Base-by-base conservation (phyloP, 1,140 invertebrate genomes). In the Scaptomyza graminum region DNA sequence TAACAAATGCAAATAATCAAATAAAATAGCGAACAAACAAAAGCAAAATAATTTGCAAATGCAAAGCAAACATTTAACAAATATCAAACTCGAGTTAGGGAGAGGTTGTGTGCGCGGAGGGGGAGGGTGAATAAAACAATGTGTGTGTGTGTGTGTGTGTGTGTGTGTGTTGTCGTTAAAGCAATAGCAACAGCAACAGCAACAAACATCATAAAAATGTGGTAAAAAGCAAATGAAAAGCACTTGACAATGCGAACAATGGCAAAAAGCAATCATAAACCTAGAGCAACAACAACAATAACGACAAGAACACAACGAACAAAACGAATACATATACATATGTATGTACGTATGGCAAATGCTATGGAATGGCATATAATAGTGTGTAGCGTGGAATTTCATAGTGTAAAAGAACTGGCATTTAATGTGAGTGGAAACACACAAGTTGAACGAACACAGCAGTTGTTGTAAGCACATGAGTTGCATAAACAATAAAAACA, bases 241-340 rank as follows among this genome's bases (percentile, higher is more conserved):
- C 64, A 73, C 56, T 73, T 73, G 64, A 73, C 63, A 72, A 47
- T 46, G 63, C 69, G 55, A 61, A 73, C 63, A 73, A 72, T 72
- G 52, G 9, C 63, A 67, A 66, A 61, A 52, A 47, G 47, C 22
- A 55, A 61, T 65, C 44, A 71, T 65, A 61, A 73, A 55, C 34
- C 34, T 41, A 47, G 8, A 52, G 25, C 2, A 51, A 43, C 15
- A 44, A 52, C 31, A 62, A 28, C n/a, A 68, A 46, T 25, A 59
- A 46, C 11, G 9, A n/a, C 37, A 16, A 47, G 13, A 12, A 41
- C n/a, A 3, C n/a, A 12, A 39, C 12, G 9, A 39, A 39, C 34
- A 61, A 59, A 12, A 39, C 25, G 22, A 16, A 9, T 22, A 22
- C 18, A 22, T 22, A 1, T 22, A 3, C 4, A 22, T 22, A 12